Base-by-base conservation (phyloP, 2,113 vertebrate genomes). In the Anas platyrhynchos region DNA sequence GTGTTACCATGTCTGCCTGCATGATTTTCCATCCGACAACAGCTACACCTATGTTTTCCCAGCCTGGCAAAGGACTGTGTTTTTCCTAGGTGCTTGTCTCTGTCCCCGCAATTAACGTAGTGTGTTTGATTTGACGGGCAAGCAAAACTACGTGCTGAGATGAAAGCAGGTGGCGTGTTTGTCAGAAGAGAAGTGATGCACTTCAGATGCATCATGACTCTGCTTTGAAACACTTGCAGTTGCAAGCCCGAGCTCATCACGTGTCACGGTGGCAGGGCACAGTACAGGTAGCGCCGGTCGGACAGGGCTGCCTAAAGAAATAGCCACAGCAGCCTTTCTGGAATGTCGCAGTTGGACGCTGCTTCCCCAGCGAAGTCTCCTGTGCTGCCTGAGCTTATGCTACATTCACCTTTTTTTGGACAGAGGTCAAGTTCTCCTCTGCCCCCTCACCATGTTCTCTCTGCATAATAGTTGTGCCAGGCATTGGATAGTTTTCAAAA, bases 401-500 rank as follows among this genome's bases (percentile, higher is more conserved):
- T 72, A 88, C 73, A 12, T n/a, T 34, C 29, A 38, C 15, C 55
- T 20, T 72, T 66, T 36, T 41, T 12, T 4, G 2, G 61, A 13
- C 38, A 29, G n/a, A 4, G 56, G n/a, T 78, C 0, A 22, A 5
- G 1, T 82, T 62, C 25, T 26, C 43, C 56, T 32, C 32, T 14
- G 16, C 27, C 15, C 59, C 61, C 1, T 22, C 29, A 0, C 61
- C 23, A n/a, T 4, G 36, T 48, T 38, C 43, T 54, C 68, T 46
- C 8, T 46, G 43, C 14, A 7, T 31, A 21, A 17, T 3, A 20
- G 32, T 1, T 16, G 13, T 43, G 14, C 43, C 52, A 1, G 0
- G 2, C 26, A 52, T 54, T 32, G 50, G 11, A 7, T 41, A 61
- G 21, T 23, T 31, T 72, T 7, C n/a, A 26, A 34, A 9, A 16